Evolutionary conservation across 2,888 invertebrate species (phyloP).

Genomic region (Rhogogaster chlorosoma): DNA sequence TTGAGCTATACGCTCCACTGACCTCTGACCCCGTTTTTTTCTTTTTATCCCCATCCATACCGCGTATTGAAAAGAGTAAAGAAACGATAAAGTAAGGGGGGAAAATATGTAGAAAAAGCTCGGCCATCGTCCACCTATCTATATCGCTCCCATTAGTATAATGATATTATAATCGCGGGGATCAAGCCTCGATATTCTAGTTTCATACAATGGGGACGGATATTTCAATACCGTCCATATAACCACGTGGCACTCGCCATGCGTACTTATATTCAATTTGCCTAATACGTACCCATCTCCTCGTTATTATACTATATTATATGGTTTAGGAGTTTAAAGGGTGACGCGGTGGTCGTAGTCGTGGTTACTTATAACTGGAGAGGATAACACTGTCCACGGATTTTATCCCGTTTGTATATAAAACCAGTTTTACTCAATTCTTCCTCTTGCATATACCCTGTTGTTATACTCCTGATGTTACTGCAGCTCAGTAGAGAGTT

Average conservation of each 20-base stretch:
- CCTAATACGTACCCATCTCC: not conserved
- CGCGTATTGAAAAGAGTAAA: not conserved
- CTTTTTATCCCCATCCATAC: not conserved
- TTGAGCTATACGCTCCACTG: slow-evolving; percentile 4
- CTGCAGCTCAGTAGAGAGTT: too few relatives aligned
- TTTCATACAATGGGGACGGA: slow-evolving; percentile 1
- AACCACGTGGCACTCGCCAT: not conserved
- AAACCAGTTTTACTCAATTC: too few relatives aligned
- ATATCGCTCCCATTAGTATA: not conserved
- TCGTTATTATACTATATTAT: too few relatives aligned
- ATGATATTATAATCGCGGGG: slow-evolving; percentile 3
- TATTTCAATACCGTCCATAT: not conserved
- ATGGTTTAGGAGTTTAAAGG: too few relatives aligned
- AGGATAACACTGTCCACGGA: too few relatives aligned
- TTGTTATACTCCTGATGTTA: too few relatives aligned
- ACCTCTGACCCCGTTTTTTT: slow-evolving; percentile 29
- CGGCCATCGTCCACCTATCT: not conserved
- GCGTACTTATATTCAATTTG: not conserved
- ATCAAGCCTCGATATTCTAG: slow-evolving; percentile 9
- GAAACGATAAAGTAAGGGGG: not conserved
- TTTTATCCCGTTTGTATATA: too few relatives aligned
- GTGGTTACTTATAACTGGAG: too few relatives aligned
- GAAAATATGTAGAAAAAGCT: not conserved
- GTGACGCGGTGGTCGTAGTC: too few relatives aligned
- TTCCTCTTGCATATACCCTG: too few relatives aligned